Evolutionary conservation across 2,113 vertebrate genomes (phyloP).

Genomic region (Oryzias curvinotus): DNA sequence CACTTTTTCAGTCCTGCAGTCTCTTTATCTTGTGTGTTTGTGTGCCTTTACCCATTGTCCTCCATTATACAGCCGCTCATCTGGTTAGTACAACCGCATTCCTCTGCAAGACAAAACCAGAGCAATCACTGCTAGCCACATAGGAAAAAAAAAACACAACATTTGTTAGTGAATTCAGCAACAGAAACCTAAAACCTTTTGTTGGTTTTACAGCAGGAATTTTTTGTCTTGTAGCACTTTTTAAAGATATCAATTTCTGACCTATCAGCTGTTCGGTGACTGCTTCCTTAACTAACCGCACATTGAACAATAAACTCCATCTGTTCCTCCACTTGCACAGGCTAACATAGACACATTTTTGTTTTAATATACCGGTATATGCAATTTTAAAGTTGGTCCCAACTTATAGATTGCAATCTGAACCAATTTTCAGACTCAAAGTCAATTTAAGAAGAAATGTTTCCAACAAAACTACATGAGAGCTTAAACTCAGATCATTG

Average conservation of each 20-base stretch:
- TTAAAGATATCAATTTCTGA: constrained; percentile 8
- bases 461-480: too few relatives aligned
- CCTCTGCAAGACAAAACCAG: constrained; percentile 72
- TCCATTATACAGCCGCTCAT: constrained; percentile 96
- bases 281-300: background rate
- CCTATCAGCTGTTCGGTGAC: constrained; percentile 16
- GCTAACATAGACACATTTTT: too few relatives aligned
- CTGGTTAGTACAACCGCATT: constrained; percentile 87
- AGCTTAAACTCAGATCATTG: too few relatives aligned
- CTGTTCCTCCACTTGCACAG: too few relatives aligned
- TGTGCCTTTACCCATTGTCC: constrained; percentile 86
- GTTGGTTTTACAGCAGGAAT: constrained; percentile 6
- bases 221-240: constrained; percentile 1
- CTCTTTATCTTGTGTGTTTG: constrained; percentile 2
- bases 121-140: background rate
- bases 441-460: too few relatives aligned
- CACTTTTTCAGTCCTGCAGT: background rate
- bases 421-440: too few relatives aligned
- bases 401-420: too few relatives aligned
- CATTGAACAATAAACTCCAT: background rate
- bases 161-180: constrained; percentile 2
- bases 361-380: too few relatives aligned
- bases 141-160: background rate
- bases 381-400: too few relatives aligned
- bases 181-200: constrained; percentile 1